Conservation (phyloP, 2,113 vertebrate species). For the Gopherus evgoodei region DNA sequence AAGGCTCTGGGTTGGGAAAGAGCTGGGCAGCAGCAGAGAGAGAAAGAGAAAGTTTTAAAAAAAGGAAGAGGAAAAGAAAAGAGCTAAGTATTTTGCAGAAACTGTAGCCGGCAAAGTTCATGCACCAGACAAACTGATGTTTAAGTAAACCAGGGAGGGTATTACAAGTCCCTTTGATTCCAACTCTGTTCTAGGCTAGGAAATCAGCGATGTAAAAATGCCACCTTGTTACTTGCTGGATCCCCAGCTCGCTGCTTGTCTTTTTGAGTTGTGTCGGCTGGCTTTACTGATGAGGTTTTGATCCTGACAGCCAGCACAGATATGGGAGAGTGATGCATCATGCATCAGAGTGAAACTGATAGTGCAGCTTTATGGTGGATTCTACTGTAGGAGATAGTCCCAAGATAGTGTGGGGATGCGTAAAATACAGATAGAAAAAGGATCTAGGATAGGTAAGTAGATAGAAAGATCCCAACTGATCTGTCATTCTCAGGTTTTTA, state of each 20-base stretch:
- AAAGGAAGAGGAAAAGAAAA: not conserved
- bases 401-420: fast-evolving
- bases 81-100: constrained; percentile 14
- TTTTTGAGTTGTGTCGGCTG: not conserved
- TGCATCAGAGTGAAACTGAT: fast-evolving
- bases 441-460: not conserved
- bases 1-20: constrained; percentile 24
- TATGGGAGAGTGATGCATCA: fast-evolving
- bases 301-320: fast-evolving
- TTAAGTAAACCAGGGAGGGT: constrained; percentile 46
- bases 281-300: not conserved
- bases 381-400: fast-evolving
- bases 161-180: constrained; percentile 51
- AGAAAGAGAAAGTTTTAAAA: not conserved
- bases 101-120: constrained; percentile 55
- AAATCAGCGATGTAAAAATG: not conserved
- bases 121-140: constrained; percentile 52
- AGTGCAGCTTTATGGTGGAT: fast-evolving
- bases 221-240: not conserved
- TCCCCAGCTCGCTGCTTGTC: fast-evolving
- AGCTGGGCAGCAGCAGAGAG: not conserved
- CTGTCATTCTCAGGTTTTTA: not conserved
- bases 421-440: not conserved
- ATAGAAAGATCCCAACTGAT: not conserved
- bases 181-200: not conserved